Evolutionary conservation across 2,888 invertebrate species (phyloP), one percentile per base, ranked within the genome.

Genomic region (Idaea aversata): DNA sequence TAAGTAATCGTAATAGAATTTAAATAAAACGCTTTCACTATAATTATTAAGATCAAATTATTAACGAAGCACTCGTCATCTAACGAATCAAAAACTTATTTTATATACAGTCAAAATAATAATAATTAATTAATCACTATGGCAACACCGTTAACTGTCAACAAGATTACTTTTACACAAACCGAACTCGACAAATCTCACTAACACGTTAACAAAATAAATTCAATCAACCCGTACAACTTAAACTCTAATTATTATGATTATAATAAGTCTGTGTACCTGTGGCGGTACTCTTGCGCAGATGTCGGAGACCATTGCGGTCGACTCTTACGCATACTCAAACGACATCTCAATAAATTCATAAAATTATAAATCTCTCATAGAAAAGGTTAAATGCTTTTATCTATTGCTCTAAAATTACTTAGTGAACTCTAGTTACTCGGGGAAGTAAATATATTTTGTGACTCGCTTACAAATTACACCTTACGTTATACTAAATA

Each of bases 131-230:
- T 89, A 90, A 85, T 88, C 81, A 91, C 91, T 92, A 93, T 90
- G 91, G 91, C 92, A 91, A 93, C 91, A 91, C 88, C 86, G 87
- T 87, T 85, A 91, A 90, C 87, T 87, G 88, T 88, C 89, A 92
- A 92, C 92, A 88, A 90, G 86, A 84, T 87, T 86, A 86, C 79
- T 77, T 79, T 77, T 80, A 85, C 83, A 86, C 87, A 88, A 91
- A 90, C 86, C 85, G 86, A 88, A 88, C 83, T 80, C 65, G 83
- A 82, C 83, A 83, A 83, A 79, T 86, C 82, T 87, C 86, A 83
- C 86, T 86, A 88, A 88, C 85, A 86, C 86, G 80, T 88, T 88
- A 88, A 87, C 71, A 69, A 71, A 72, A 70, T 60, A 74, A 70
- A 69, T 75, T 79, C 78, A 82, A 82, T 82, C 81, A 82, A 85